Evolutionary conservation across 2,797 vertebrate genomes (phyloP).

Genomic region (Sebastes kiyomatsui): DNA sequence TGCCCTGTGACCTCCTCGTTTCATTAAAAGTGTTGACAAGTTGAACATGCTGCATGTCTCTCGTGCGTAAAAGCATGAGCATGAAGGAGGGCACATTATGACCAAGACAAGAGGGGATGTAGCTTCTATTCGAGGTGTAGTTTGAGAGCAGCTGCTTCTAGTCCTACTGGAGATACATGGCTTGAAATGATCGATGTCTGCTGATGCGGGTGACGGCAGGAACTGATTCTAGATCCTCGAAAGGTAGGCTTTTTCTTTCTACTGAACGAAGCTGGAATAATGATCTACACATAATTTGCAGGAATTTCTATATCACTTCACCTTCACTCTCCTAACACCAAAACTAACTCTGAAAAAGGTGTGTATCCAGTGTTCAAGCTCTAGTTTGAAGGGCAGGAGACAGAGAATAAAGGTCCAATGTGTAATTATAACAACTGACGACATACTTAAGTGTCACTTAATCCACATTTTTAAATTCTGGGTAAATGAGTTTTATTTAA

Average conservation of each 20-base stretch:
- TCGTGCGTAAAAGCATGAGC: neutral
- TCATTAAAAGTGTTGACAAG: constrained; percentile 81
- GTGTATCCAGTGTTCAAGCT: neutral
- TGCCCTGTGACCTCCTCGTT: constrained; percentile 66
- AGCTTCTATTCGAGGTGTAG: neutral
- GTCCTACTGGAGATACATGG: constrained; percentile 1
- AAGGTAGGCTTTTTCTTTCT: constrained; percentile 37
- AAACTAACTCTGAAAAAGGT: neutral
- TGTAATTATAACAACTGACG: neutral
- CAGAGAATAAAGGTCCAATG: neutral
- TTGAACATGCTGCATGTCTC: constrained; percentile 18
- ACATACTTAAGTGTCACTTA: neutral
- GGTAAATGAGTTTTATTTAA: neutral
- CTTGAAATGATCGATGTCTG: neutral
- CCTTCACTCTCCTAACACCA: neutral
- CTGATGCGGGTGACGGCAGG: neutral
- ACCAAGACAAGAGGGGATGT: neutral
- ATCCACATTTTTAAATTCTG: neutral
- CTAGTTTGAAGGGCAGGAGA: neutral
- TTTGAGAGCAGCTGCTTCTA: constrained; percentile 2
- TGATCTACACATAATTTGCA: neutral
- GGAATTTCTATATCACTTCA: neutral
- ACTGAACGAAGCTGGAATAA: neutral
- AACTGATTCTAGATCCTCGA: neutral
- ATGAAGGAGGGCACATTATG: constrained; percentile 32